These are phyloP conservation scores for Rhodinocichla rosea DNA, from an alignment of 2,113 vertebrate genomes.

Conservation along the genomic window DNA sequence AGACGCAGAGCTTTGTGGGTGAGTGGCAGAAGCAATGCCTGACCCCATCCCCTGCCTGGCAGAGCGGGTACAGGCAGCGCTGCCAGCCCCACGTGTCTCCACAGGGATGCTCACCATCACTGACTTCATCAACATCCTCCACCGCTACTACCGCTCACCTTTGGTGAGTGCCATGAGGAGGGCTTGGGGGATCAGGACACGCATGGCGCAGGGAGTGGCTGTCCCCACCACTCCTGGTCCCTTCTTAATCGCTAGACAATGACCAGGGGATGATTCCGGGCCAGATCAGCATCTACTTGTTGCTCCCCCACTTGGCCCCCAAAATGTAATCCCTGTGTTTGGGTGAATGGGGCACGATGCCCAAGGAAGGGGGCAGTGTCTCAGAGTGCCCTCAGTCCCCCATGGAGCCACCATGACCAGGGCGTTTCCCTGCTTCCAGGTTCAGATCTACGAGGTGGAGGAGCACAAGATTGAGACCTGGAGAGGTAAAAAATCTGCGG, in stretches of 20 bases:
- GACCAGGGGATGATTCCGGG: background rate
- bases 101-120: conserved; percentile 98
- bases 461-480: conserved; percentile 97
- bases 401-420: background rate
- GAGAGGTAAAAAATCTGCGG: conserved; percentile 79
- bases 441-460: conserved; percentile 96
- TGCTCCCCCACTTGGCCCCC: background rate
- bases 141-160: conserved; percentile 93
- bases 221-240: background rate
- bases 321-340: background rate
- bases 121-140: conserved; percentile 97
- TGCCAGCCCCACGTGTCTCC: background rate
- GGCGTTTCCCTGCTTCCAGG: conserved; percentile 70
- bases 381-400: background rate
- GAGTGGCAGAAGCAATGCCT: conserved; percentile 29
- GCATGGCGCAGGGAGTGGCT: background rate
- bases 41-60: background rate
- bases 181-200: background rate
- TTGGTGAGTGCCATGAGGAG: conserved; percentile 76
- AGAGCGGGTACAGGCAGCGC: background rate
- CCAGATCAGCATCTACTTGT: background rate
- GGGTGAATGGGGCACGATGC: background rate
- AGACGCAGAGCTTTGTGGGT: conserved; percentile 93
- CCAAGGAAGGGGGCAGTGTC: background rate
- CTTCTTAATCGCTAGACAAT: background rate